Base-by-base conservation (phyloP, 2,888 invertebrate species). In the Drosophila ustulata region DNA sequence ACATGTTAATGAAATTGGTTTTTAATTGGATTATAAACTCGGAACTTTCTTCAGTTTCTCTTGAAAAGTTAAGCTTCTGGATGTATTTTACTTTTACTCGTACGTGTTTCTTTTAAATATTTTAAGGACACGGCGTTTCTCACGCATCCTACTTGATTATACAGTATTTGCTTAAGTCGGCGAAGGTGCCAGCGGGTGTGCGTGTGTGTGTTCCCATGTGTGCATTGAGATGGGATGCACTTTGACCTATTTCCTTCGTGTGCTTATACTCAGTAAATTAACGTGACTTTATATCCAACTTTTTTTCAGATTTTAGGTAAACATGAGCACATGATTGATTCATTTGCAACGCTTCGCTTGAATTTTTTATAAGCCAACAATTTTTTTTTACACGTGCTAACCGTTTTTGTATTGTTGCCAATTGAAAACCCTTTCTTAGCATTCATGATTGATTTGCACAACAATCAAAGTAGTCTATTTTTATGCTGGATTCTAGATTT, bases 391-490 rank as follows among this genome's bases (percentile, higher is more conserved):
- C 39, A 43, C 26, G 4, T 25, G 32, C 13, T 26, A 8, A 8
- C 9, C 6, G n/a, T 25, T 28, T 41, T 34, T 49, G 45, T 13
- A 41, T 51, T 34, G 37, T 58, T 18, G 5, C 9, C 7, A 11
- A 41, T 34, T 9, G 11, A 8, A 34, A 23, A n/a, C 25, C 56
- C 28, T 47, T 49, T 43, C 34, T 11, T 13, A 7, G 30, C 49
- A n/a, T 46, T 30, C 9, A 37, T 76, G 72, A 73, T 65, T 71
- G 77, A 76, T 71, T 71, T 58, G 50, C 13, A n/a, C 7, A 3
- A 26, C 5, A 25, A 4, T 9, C 18, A 9, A 34, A 39, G 8
- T 23, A 13, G 4, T 26, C 11, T 68, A 45, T 57, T 61, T 74
- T 45, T 62, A 3, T 11, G n/a, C 8, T 13, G 1, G 11, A 13